Evolutionary conservation across 2,113 vertebrate genomes (phyloP).

Genomic region (Oenanthe oenanthe): DNA sequence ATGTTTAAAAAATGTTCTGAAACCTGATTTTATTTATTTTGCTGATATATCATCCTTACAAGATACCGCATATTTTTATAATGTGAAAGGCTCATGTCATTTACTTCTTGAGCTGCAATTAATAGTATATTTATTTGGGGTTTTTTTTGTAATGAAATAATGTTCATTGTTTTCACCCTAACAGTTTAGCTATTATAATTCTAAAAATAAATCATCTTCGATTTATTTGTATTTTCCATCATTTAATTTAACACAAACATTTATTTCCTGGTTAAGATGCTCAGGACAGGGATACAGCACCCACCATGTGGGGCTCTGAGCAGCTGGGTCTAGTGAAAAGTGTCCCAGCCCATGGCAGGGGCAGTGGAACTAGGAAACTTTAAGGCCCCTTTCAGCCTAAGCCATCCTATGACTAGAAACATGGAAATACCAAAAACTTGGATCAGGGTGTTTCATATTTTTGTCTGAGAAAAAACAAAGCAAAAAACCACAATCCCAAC

Average conservation of each 20-base stretch:
- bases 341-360: neutral
- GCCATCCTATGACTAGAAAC: neutral
- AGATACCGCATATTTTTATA: neutral
- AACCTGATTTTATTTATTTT: neutral
- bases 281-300: neutral
- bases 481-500: neutral
- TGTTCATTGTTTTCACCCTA: neutral
- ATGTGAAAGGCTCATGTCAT: neutral
- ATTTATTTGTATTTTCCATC: neutral
- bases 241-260: neutral
- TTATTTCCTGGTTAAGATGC: neutral
- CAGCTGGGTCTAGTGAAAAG: neutral
- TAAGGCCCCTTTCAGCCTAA: neutral
- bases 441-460: neutral
- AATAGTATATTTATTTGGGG: neutral
- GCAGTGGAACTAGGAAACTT: neutral
- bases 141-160: neutral
- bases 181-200: neutral
- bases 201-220: neutral
- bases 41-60: neutral
- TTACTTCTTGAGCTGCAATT: neutral
- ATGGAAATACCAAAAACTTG: neutral
- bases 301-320: neutral
- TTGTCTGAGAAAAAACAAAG: neutral
- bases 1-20: neutral